phyloP scores from a whole-genome alignment of 64 coral and sea anemone species.

The Actinia equina region DNA sequence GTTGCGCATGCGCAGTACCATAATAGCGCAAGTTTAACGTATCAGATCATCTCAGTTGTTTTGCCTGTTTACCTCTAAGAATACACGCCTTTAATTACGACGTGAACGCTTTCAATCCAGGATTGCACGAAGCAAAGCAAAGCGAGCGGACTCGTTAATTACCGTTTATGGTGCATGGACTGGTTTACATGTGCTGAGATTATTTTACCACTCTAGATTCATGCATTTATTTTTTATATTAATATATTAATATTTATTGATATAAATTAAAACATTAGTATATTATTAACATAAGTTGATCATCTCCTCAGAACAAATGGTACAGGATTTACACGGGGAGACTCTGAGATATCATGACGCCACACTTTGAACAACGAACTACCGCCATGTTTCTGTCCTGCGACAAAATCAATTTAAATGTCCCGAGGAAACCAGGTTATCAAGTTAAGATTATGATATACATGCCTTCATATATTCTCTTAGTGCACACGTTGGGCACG shows the following conservation, averaged over 20 bases:
- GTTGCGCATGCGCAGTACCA: neutral
- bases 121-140: neutral
- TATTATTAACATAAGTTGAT: neutral
- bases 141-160: neutral
- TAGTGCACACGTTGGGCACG: too few relatives aligned
- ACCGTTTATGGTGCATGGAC: neutral
- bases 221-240: neutral
- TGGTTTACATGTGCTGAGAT: neutral
- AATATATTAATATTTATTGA: neutral
- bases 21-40: neutral
- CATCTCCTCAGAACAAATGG: constrained; percentile 9
- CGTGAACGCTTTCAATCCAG: neutral
- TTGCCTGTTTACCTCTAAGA: neutral
- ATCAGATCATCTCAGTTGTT: neutral
- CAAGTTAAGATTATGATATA: too few relatives aligned
- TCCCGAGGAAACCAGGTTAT: too few relatives aligned
- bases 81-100: neutral
- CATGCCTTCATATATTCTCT: too few relatives aligned
- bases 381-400: neutral
- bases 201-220: neutral
- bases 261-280: neutral
- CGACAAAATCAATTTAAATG: too few relatives aligned
- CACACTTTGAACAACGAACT: neutral
- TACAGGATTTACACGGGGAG: neutral
- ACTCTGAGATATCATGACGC: neutral